Percentiles rank a stretch among this genome's conserved stretches.
These are phyloP conservation scores for Dasyprocta punctata DNA, from an alignment of 2,113 vertebrate genomes.

Conservation along the genomic window DNA sequence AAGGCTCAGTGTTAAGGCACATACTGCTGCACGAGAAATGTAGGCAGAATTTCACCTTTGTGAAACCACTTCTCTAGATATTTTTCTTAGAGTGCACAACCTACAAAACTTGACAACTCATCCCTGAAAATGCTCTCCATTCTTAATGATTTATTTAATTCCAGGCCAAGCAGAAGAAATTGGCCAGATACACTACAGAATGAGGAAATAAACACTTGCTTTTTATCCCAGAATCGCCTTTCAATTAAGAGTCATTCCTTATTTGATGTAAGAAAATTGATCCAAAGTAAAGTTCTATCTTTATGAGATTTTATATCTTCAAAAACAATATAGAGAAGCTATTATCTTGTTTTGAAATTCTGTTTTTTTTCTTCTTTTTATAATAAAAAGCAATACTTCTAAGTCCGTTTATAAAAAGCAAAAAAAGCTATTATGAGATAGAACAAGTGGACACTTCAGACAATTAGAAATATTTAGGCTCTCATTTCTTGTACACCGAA, in stretches of 20 bases:
- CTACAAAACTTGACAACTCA: background rate
- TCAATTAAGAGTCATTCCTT: background rate
- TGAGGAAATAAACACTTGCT: background rate
- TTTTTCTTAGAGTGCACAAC: background rate
- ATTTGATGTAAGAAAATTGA: background rate
- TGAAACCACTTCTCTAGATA: background rate
- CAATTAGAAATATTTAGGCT: background rate
- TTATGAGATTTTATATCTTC: background rate
- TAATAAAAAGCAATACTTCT: background rate
- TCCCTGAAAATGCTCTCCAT: background rate
- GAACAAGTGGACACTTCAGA: background rate
- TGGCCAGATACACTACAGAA: background rate
- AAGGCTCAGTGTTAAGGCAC: background rate
- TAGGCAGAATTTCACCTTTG: background rate
- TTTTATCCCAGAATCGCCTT: background rate
- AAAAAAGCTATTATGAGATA: background rate
- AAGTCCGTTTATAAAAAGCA: background rate
- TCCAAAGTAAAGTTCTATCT: background rate
- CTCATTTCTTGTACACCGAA: background rate
- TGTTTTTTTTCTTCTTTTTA: background rate
- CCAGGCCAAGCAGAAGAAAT: background rate
- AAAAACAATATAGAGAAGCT: background rate
- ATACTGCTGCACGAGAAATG: background rate
- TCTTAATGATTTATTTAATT: slow-evolving; percentile 35
- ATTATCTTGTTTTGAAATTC: background rate